These are phyloP conservation scores for Amphiprion percula DNA, from an alignment of 2,113 vertebrate species.

Conservation along the genomic window DNA sequence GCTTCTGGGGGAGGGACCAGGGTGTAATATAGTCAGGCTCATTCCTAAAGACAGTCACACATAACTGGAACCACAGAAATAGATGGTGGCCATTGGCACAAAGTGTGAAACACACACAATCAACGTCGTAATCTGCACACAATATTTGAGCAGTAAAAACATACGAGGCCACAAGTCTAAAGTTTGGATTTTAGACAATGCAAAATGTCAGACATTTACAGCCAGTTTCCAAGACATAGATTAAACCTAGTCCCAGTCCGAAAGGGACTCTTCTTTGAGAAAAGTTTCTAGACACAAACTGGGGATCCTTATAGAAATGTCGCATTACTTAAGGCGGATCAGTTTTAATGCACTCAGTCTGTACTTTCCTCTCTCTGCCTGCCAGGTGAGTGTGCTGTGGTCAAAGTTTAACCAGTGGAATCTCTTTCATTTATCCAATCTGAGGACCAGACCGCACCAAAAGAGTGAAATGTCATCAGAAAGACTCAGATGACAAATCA, in stretches of 20 bases:
- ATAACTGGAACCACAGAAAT: slow-evolving; percentile 81
- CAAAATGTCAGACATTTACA: no score
- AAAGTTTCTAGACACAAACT: no score
- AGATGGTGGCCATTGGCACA: slow-evolving; percentile 64
- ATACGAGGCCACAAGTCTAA: background rate
- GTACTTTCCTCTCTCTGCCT: background rate
- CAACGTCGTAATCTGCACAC: slow-evolving; percentile 33
- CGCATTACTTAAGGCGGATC: no score
- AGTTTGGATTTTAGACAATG: background rate
- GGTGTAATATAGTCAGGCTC: slow-evolving; percentile 73
- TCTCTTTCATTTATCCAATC: no score
- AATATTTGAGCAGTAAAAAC: background rate
- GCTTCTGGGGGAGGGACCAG: slow-evolving; percentile 77
- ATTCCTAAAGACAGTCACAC: slow-evolving; percentile 81
- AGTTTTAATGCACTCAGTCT: background rate
- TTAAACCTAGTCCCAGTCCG: no score
- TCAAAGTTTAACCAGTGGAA: no score
- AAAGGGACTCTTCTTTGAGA: no score
- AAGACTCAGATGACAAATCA: no score
- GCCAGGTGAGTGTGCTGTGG: slow-evolving; percentile 25
- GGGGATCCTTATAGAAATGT: no score
- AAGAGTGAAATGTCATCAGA: no score
- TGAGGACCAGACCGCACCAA: no score
- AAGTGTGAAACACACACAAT: slow-evolving; percentile 59
- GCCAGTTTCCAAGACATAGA: no score